Percentiles rank a stretch among this genome's conserved stretches.
phyloP scores from a whole-genome alignment of 2,797 vertebrate genomes.

The Echiichthys vipera region DNA sequence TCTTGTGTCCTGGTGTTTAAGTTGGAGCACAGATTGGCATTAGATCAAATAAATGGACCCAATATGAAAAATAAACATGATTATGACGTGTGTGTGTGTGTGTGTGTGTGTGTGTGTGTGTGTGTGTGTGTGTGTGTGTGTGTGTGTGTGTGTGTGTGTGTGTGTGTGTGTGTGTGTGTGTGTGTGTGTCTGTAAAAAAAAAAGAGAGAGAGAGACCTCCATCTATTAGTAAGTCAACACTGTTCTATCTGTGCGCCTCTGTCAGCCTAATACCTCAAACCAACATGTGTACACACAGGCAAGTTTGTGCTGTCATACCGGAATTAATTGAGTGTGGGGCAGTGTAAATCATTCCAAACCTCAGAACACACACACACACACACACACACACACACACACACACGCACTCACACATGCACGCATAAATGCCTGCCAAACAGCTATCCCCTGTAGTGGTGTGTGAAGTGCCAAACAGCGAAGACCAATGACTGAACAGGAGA shows the following conservation, averaged over 20 bases:
- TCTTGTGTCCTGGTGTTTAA: conserved; percentile 56
- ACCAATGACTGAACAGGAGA: conserved; percentile 33
- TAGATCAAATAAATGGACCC: conserved; percentile 69
- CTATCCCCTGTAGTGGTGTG: conserved; percentile 42
- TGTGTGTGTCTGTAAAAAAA: conserved; percentile 12
- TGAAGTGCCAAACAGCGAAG: conserved; percentile 30
- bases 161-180: conserved; percentile 15
- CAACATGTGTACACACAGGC: conserved; percentile 71
- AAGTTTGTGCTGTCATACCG: conserved; percentile 77
- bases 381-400: conserved; percentile 22
- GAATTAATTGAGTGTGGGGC: conserved; percentile 74
- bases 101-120: conserved; percentile 17
- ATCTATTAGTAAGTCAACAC: conserved; percentile 70
- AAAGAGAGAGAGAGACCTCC: conserved; percentile 30
- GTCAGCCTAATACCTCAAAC: conserved; percentile 71
- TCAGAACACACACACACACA: conserved; percentile 50
- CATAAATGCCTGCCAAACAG: conserved; percentile 42
- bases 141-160: conserved; percentile 19
- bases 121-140: conserved; percentile 10
- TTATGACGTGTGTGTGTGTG: conserved; percentile 43
- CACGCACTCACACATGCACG: conserved; percentile 1
- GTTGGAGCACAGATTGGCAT: conserved; percentile 65
- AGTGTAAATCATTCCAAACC: conserved; percentile 78
- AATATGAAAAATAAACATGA: conserved; percentile 69
- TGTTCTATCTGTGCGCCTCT: conserved; percentile 64